Percentiles rank a stretch among this genome's conserved stretches.
Evolutionary conservation across 64 coral and sea anemone species (phyloP).

Genomic region (Pachyseris speciosa): DNA sequence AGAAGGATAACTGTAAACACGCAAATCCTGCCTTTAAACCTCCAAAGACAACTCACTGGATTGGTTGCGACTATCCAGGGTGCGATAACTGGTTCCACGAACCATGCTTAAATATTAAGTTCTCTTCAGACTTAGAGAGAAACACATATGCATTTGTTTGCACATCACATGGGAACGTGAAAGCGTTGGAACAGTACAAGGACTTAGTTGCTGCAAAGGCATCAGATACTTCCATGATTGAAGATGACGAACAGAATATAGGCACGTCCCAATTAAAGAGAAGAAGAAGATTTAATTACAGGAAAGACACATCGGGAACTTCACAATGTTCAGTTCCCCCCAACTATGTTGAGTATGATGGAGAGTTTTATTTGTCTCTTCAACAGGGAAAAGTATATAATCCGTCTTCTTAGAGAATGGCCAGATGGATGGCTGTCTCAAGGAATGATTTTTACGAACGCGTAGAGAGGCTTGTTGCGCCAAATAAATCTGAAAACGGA

Average conservation of each 20-base stretch:
- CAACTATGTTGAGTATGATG: constrained; percentile 59
- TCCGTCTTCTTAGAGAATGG: neutral
- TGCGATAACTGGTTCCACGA: constrained; percentile 43
- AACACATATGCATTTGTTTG: neutral
- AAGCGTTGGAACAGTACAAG: too few relatives aligned
- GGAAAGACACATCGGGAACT: too few relatives aligned
- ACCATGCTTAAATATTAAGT: neutral
- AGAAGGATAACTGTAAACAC: neutral
- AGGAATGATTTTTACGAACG: constrained; percentile 46
- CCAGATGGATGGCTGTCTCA: constrained; percentile 33
- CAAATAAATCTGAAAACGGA: neutral
- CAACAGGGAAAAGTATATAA: constrained; percentile 61
- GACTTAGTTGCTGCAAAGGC: too few relatives aligned
- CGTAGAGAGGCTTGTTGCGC: neutral
- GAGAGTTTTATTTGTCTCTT: constrained; percentile 19
- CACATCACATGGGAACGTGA: neutral
- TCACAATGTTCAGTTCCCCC: neutral
- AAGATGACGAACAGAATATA: too few relatives aligned
- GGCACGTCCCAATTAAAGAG: neutral
- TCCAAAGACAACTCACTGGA: constrained; percentile 23
- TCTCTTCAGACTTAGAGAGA: neutral
- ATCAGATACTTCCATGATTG: too few relatives aligned
- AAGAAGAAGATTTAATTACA: neutral
- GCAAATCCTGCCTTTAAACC: neutral
- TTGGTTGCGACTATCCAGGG: constrained; percentile 32